These are phyloP conservation scores for Epinotia nisella DNA, from an alignment of 2,888 invertebrate species.

Conservation along the genomic window DNA sequence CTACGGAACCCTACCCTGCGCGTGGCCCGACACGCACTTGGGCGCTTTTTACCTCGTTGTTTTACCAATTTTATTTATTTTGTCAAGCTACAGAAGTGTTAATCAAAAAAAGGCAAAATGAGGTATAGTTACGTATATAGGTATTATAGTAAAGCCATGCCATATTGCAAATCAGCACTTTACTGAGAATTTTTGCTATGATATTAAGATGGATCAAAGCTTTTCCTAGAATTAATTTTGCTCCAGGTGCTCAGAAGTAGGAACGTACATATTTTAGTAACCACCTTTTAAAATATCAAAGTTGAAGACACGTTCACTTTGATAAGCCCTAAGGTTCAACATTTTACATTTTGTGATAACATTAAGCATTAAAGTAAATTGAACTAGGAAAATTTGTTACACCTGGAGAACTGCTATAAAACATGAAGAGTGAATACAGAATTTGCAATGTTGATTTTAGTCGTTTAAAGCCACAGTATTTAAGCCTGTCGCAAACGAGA, in stretches of 20 bases:
- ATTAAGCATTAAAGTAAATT: not conserved
- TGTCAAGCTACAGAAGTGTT: too few species aligned
- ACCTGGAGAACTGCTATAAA: constrained; percentile 28
- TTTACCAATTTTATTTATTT: too few species aligned
- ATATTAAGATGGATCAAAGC: too few species aligned
- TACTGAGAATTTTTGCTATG: too few species aligned
- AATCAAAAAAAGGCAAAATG: too few species aligned
- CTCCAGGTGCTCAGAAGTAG: not conserved
- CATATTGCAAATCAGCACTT: too few species aligned
- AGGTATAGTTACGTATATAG: too few species aligned
- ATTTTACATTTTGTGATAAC: not conserved
- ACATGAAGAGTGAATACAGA: constrained; percentile 10
- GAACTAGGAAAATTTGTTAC: constrained; percentile 35
- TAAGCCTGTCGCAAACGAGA: constrained; percentile 23
- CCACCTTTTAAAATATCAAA: not conserved
- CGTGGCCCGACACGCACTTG: too few species aligned
- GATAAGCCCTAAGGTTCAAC: not conserved
- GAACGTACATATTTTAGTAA: too few species aligned
- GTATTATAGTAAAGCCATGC: too few species aligned
- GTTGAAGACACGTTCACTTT: not conserved
- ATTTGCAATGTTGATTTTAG: constrained; percentile 37
- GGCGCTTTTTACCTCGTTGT: too few species aligned
- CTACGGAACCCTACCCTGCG: too few species aligned
- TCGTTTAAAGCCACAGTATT: constrained; percentile 22
- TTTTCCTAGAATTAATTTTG: not conserved